phyloP scores from a whole-genome alignment of 2,113 vertebrate genomes.

The Numenius arquata region DNA sequence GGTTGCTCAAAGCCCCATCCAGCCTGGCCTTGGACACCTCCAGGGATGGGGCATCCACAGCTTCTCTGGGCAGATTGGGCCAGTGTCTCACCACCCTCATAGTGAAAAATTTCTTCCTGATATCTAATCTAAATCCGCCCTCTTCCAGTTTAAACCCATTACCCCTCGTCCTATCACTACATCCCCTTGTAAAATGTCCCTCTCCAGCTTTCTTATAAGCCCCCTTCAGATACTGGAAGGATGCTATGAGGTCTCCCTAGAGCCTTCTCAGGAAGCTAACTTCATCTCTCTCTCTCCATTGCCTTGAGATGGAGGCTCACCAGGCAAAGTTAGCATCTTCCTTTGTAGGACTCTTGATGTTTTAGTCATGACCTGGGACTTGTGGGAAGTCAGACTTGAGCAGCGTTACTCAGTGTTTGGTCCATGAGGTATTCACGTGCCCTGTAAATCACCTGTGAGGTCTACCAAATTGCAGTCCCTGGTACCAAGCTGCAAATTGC shows the following conservation, averaged over 20 bases:
- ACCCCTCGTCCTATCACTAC: neutral
- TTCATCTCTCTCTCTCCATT: neutral
- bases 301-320: neutral
- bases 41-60: neutral
- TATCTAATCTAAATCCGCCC: neutral
- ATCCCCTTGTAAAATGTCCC: neutral
- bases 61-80: neutral
- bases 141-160: neutral
- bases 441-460: conserved; percentile 17
- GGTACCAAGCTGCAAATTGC: neutral
- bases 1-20: neutral
- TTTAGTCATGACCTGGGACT: neutral
- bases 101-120: neutral
- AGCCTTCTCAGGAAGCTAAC: neutral
- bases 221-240: neutral
- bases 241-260: neutral
- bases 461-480: conserved; percentile 15
- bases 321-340: neutral
- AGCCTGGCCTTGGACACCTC: neutral
- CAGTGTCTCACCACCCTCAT: neutral
- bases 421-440: neutral
- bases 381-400: neutral
- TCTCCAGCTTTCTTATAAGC: neutral
- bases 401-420: conserved; percentile 12
- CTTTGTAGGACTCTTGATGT: neutral